phyloP scores from a whole-genome alignment of 2,113 vertebrate genomes.

The Hyperopisus bebe region DNA sequence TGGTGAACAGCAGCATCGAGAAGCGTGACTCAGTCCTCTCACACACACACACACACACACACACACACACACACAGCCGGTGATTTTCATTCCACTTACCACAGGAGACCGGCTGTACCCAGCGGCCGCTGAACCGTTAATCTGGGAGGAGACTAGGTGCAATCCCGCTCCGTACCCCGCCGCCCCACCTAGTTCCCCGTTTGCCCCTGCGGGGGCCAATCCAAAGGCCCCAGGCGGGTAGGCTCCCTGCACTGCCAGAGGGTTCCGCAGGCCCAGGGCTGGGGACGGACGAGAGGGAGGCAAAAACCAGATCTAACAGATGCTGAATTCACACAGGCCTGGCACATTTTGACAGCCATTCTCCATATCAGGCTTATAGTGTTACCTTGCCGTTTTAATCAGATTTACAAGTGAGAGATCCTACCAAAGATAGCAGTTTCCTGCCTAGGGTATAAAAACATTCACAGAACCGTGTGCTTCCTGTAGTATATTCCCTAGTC shows the following conservation, averaged over 20 bases:
- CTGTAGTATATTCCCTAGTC: background rate
- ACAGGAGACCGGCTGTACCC: slow-evolving; percentile 72
- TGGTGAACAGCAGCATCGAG: slow-evolving; percentile 29
- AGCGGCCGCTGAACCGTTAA: slow-evolving; percentile 62
- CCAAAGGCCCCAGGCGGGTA: slow-evolving; percentile 74
- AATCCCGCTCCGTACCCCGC: slow-evolving; percentile 60
- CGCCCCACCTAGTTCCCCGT: slow-evolving; percentile 69
- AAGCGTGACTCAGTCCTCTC: background rate
- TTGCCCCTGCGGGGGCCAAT: slow-evolving; percentile 72
- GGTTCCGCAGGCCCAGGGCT: slow-evolving; percentile 77
- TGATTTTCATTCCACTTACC: slow-evolving; percentile 49
- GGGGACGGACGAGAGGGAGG: slow-evolving; percentile 6
- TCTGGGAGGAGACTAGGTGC: slow-evolving; percentile 73
- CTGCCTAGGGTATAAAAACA: background rate
- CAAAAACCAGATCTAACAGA: background rate
- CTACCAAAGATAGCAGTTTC: background rate
- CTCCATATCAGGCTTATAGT: background rate
- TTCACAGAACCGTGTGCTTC: background rate
- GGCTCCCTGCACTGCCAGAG: slow-evolving; percentile 70
- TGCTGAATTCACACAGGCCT: background rate
- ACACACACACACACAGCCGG: background rate
- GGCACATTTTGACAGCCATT: background rate
- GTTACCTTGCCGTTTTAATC: background rate
- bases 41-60: background rate
- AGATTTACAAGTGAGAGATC: background rate